Evolutionary conservation across 1,140 invertebrate species (phyloP), one percentile per base, ranked within the genome.

Genomic region (Cydia strobilella): DNA sequence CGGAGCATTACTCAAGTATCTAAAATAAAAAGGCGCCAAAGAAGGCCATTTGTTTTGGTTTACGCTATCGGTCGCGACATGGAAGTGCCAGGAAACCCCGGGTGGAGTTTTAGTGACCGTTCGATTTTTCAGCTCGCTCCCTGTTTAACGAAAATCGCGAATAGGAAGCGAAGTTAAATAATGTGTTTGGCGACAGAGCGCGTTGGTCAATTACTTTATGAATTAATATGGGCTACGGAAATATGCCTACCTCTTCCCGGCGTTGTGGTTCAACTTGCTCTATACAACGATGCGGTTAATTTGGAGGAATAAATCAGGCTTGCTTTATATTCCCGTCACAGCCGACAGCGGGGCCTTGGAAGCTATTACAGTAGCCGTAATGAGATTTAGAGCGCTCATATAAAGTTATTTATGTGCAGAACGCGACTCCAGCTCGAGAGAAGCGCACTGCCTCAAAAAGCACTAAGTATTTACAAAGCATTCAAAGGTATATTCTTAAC

Each of bases 381-480:
- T 90, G 88, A 92, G 90, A 92, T 92, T 90, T 90, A 89, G 88
- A 90, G 86, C 90, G 88, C 82, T 91, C 90, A 92, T 90, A 92
- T 89, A 88, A 90, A 89, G 87, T 89, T 88, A 90, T 90, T 91
- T 90, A 91, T 91, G 88, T 87, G 85, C 82, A 81, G 82, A 87
- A 86, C 84, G 86, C 84, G 87, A 84, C 81, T 86, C 78, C 80
- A 76, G 73, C 71, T 74, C 74, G 59, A 23, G 25, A 35, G 63
- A 45, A 62, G 79, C 74, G 39, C 75, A 74, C 59, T 73, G 72
- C 69, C 75, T 73, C 66, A 74, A 74, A 75, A 69, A 80, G 63
- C 73, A 63, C 51, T 74, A 51, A 69, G 65, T 69, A 35, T 35
- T 31, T 69, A 69, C 65, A 69, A 69, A 69, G 27, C 65, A 69